Percentiles rank a stretch among this genome's conserved stretches.
These are phyloP conservation scores for Hirudinaria manillensis DNA, from an alignment of 2,888 invertebrate species.

Conservation along the genomic window DNA sequence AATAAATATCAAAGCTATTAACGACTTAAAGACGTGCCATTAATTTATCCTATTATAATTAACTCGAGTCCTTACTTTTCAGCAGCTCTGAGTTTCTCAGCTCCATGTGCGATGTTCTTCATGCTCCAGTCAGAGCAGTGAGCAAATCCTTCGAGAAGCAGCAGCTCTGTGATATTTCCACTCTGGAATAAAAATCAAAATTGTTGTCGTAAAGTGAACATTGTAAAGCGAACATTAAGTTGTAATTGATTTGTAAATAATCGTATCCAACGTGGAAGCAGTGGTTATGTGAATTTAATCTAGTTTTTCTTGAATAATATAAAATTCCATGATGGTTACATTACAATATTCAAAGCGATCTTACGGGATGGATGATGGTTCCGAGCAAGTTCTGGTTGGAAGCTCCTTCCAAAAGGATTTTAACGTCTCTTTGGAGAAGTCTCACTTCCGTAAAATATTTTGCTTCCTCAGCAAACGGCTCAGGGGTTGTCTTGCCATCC, in stretches of 20 bases:
- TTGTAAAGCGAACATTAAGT: not conserved
- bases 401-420: constrained; percentile 73
- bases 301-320: no score
- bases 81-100: constrained; percentile 74
- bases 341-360: constrained; percentile 46
- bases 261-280: no score
- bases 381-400: constrained; percentile 84
- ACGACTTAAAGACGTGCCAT: not conserved
- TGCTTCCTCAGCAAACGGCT: constrained; percentile 77
- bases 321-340: not conserved
- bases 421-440: constrained; percentile 74
- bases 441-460: constrained; percentile 85
- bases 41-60: not conserved
- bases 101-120: constrained; percentile 72
- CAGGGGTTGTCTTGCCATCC: constrained; percentile 54
- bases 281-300: no score
- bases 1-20: not conserved
- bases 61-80: constrained; percentile 61
- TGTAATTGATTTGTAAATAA: no score
- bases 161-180: constrained; percentile 84
- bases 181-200: constrained; percentile 49
- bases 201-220: not conserved
- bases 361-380: constrained; percentile 78
- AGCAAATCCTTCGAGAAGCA: constrained; percentile 84
- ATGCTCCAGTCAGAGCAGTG: constrained; percentile 90